Percentiles rank a stretch among this genome's conserved stretches.
These are phyloP conservation scores for Syrista parreyssii DNA, from an alignment of 2,888 invertebrate species.

Conservation along the genomic window DNA sequence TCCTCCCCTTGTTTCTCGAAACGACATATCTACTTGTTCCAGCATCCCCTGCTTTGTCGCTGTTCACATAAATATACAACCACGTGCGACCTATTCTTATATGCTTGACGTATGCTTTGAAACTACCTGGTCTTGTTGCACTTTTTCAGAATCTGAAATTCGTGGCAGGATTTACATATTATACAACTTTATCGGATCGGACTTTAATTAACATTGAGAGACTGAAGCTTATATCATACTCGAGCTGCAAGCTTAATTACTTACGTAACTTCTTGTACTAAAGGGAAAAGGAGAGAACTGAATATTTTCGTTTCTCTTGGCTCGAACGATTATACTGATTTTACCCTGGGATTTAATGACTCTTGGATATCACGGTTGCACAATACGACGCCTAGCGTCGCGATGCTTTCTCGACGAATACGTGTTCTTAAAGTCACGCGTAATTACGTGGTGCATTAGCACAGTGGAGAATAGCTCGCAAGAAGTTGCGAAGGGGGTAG, in stretches of 20 bases:
- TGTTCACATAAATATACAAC: conserved; percentile 21
- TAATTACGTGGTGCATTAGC: not conserved
- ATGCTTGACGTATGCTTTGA: no score
- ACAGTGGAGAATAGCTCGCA: not conserved
- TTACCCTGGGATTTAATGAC: not conserved
- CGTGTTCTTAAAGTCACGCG: not conserved
- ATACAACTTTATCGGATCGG: no score
- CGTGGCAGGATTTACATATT: no score
- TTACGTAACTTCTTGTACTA: no score
- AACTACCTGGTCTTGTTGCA: no score
- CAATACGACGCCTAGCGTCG: not conserved
- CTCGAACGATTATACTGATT: not conserved
- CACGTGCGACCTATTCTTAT: no score
- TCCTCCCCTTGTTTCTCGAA: not conserved
- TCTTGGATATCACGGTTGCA: not conserved
- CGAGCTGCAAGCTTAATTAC: no score
- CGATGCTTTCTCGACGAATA: not conserved
- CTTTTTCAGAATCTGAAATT: no score
- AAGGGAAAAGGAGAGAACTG: not conserved
- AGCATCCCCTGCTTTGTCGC: no score
- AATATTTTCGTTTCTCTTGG: not conserved
- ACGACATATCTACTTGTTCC: no score
- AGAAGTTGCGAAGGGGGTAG: not conserved
- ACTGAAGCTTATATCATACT: no score
- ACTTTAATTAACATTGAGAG: no score